Conservation (phyloP, 2,888 invertebrate species). For the Hemicrepidius hirtus region DNA sequence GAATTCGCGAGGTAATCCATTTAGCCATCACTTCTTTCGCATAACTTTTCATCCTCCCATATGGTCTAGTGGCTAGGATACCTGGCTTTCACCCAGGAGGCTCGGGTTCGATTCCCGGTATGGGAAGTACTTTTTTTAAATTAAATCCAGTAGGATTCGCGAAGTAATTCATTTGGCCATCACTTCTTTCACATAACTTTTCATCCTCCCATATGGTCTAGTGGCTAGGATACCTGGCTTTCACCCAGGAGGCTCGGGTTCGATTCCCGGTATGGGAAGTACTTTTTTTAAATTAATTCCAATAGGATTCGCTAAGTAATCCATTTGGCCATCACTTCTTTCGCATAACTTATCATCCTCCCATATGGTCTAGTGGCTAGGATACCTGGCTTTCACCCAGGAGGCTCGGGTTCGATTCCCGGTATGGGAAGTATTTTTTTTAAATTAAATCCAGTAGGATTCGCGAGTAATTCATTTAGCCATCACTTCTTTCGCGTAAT, state of each 20-base stretch:
- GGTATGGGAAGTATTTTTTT: slow-evolving; percentile 76
- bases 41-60: slow-evolving; percentile 59
- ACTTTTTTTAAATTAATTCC: no score
- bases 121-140: slow-evolving; percentile 73
- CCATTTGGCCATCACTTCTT: no score
- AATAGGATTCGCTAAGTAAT: no score
- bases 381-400: slow-evolving; percentile 84
- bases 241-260: slow-evolving; percentile 85
- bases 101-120: slow-evolving; percentile 85
- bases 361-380: slow-evolving; percentile 80
- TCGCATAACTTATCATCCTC: not conserved
- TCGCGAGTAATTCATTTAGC: no score
- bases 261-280: slow-evolving; percentile 79
- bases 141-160: no score
- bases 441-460: not conserved
- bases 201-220: slow-evolving; percentile 73
- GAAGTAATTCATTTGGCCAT: no score
- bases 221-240: slow-evolving; percentile 84
- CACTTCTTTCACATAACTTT: not conserved
- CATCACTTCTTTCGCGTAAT: no score
- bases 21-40: no score
- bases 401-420: slow-evolving; percentile 85
- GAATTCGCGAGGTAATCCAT: no score
- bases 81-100: slow-evolving; percentile 84
- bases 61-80: slow-evolving; percentile 83